A percentile compares a stretch with the other conserved stretches of the same genome.
These are phyloP conservation scores for Rhyacophila brunnea DNA, from an alignment of 1,140 invertebrate genomes.

Conservation along the genomic window DNA sequence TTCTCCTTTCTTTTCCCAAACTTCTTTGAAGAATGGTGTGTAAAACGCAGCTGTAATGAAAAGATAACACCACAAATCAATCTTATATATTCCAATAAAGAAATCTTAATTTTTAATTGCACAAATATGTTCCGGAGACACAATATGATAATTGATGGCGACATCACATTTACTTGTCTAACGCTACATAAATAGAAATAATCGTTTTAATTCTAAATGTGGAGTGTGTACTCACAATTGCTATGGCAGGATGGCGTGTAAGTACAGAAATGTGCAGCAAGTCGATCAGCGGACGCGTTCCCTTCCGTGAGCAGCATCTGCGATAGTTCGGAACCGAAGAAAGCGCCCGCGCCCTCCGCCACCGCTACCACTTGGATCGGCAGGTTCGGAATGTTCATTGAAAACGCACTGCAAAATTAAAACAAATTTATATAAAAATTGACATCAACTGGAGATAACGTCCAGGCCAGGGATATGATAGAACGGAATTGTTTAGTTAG, in stretches of 20 bases:
- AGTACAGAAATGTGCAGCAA: conserved; percentile 92
- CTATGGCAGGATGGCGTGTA: conserved; percentile 77
- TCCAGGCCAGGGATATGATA: too few species aligned
- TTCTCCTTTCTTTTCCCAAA: conserved; percentile 93
- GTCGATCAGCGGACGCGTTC: conserved; percentile 85
- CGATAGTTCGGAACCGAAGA: conserved; percentile 85
- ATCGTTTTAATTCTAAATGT: too few species aligned
- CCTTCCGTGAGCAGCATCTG: conserved; percentile 91
- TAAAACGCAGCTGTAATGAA: conserved; percentile 87
- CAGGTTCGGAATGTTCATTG: conserved; percentile 89
- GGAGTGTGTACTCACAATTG: conserved; percentile 73
- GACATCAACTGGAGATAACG: too few species aligned
- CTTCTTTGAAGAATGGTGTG: conserved; percentile 93
- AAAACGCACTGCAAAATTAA: conserved; percentile 83
- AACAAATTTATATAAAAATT: too few species aligned
- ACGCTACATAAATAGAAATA: too few species aligned
- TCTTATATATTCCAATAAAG: too few species aligned
- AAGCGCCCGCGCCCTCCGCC: conserved; percentile 82
- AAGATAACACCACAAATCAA: too few species aligned
- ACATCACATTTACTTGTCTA: too few species aligned
- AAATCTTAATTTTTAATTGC: too few species aligned
- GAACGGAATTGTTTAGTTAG: too few species aligned
- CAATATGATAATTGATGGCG: too few species aligned
- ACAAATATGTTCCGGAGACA: too few species aligned
- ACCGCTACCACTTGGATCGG: conserved; percentile 94